Evolutionary conservation across 2,113 vertebrate species (phyloP).

Genomic region (Leucopternis melanops): DNA sequence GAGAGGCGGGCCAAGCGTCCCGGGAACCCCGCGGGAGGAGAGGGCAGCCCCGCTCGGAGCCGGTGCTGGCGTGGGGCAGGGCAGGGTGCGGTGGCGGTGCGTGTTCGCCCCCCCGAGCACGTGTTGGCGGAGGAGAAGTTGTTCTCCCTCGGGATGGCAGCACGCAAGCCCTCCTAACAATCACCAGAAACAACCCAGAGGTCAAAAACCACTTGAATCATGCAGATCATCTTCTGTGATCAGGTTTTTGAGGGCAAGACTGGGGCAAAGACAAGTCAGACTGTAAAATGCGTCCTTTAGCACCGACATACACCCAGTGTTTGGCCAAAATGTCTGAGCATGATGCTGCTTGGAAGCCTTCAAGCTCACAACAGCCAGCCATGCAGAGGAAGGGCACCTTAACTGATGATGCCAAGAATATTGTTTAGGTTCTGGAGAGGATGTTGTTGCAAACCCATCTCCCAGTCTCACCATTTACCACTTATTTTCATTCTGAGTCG

Average conservation of each 20-base stretch:
- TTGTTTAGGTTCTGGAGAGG: conserved; percentile 46
- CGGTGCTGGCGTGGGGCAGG: not conserved
- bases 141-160: not conserved
- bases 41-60: not conserved
- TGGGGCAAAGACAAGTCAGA: not conserved
- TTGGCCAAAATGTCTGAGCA: not conserved
- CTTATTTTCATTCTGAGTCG: conserved; percentile 40
- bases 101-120: not conserved
- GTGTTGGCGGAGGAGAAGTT: not conserved
- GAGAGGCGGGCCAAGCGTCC: not conserved
- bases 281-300: not conserved
- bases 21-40: not conserved
- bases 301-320: not conserved
- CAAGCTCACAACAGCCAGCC: not conserved
- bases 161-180: not conserved
- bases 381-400: not conserved
- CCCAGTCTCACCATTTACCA: not conserved
- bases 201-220: not conserved
- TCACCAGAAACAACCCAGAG: not conserved
- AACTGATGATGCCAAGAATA: not conserved
- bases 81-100: not conserved
- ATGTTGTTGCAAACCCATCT: not conserved
- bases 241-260: not conserved
- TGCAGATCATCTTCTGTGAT: not conserved
- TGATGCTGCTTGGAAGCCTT: not conserved